Base-by-base conservation (phyloP, 1,140 invertebrate species). In the Mycetomoellerius zeteki region DNA sequence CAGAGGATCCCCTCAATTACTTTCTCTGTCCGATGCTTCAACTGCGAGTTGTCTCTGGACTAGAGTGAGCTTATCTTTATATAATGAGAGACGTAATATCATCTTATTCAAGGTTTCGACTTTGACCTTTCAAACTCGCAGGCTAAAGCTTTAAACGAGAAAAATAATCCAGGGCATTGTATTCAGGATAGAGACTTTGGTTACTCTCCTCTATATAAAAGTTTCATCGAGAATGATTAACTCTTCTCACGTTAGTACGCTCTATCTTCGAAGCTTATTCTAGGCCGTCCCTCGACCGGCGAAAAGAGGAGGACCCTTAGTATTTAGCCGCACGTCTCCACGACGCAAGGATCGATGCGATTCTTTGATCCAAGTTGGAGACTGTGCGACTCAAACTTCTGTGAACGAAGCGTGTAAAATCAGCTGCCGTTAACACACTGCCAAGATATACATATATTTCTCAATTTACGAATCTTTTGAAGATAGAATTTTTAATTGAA, bases 361-460 rank as follows among this genome's bases (percentile, higher is more conserved):
- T 19, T 27, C 56, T 27, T 56, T 33, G 10, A 72, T 72, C 24
- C 78, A 72, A 12, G 14, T 14, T n/a, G 33, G 33, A 72, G 21
- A 81, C 21, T n/a, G 47, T 43, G 43, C 76, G 76, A 67, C 30
- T 69, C 30, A 43, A 43, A 43, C 43, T 67, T 24, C 3, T 27
- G 12, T 43, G 7, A 43, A 7, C 72, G 27, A 84, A 62, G 54
- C n/a, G 67, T 72, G 24, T 50, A 72, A 21, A 75, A 75, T 73
- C 43, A 84, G 69, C 80, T 75, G 54, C 80, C 80, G 21, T 75
- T 84, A 75, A 75, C 80, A 84, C 65, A 81, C 71, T 56, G 77
- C 14, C 47, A n/a, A 21, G 47, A 21, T 67, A 27, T 58, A 67
- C 10, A 37, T 54, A 64, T 65, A 33, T 52, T 37, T 33, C 27